phyloP scores from a whole-genome alignment of 2,113 vertebrate species.

The Sinosuthora webbiana region DNA sequence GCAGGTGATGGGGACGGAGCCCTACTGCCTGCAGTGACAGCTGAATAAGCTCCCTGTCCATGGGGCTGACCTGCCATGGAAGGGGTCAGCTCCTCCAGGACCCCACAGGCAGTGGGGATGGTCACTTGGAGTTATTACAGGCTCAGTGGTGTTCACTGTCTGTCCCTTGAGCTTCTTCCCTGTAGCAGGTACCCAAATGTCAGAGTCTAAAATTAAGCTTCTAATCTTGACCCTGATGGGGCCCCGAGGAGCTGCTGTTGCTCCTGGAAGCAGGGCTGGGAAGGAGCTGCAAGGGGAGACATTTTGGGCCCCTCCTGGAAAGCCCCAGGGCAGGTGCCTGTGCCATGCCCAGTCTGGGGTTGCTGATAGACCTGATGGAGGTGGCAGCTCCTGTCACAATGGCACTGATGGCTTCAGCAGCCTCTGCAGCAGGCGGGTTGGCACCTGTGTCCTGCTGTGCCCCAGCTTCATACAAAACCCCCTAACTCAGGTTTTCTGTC shows the following conservation, averaged over 20 bases:
- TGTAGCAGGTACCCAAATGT: not conserved
- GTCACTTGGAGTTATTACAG: rapidly evolving
- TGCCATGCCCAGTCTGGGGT: not conserved
- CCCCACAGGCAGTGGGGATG: rapidly evolving
- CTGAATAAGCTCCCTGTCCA: not conserved
- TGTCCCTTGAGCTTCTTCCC: not conserved
- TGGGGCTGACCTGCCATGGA: not conserved
- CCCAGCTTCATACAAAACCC: not conserved
- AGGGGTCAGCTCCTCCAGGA: not conserved
- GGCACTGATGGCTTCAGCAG: not conserved
- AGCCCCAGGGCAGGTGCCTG: not conserved
- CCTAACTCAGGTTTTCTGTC: constrained; percentile 9
- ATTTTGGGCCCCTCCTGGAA: not conserved
- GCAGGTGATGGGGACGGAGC: rapidly evolving
- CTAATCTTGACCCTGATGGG: not conserved
- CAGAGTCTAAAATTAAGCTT: not conserved
- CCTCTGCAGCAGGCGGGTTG: not conserved
- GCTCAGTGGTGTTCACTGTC: not conserved
- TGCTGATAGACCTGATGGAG: rapidly evolving
- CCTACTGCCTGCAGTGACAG: not conserved
- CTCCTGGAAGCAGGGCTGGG: not conserved
- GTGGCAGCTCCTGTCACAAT: not conserved
- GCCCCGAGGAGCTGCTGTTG: rapidly evolving
- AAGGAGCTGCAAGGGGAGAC: rapidly evolving
- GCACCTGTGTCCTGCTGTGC: not conserved